phyloP scores from a whole-genome alignment of 1,140 invertebrate genomes.

The Bursaphelenchus mucronatus region DNA sequence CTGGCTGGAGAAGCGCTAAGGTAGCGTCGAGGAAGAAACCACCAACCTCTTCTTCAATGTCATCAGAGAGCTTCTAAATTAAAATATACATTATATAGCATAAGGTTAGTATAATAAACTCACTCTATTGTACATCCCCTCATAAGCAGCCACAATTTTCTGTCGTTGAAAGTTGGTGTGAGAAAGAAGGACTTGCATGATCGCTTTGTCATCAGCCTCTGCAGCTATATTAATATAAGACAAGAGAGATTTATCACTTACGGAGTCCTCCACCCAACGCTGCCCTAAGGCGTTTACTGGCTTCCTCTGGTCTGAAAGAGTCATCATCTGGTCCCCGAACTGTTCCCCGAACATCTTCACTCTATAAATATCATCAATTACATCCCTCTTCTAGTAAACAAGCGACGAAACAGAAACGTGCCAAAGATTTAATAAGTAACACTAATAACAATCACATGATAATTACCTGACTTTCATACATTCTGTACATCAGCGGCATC shows the following conservation, averaged over 20 bases:
- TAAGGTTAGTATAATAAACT: background rate
- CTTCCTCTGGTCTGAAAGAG: slow-evolving; percentile 48
- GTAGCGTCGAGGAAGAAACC: slow-evolving; percentile 45
- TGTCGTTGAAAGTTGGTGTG: slow-evolving; percentile 51
- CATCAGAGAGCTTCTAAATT: slow-evolving; percentile 39
- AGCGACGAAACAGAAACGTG: background rate
- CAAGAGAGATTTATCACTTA: slow-evolving; percentile 21
- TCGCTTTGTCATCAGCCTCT: slow-evolving; percentile 43
- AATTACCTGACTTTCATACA: slow-evolving; percentile 36
- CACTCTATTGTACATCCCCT: slow-evolving; percentile 42
- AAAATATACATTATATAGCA: background rate
- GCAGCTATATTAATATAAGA: slow-evolving; percentile 12
- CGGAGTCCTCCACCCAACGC: slow-evolving; percentile 41
- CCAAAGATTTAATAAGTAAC: background rate
- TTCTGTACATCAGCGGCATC: slow-evolving; percentile 44
- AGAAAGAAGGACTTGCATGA: slow-evolving; percentile 39
- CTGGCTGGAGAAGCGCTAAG: slow-evolving; percentile 37
- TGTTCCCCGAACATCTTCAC: slow-evolving; percentile 41
- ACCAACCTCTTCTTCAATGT: slow-evolving; percentile 47
- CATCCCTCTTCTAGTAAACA: background rate
- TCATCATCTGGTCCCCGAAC: slow-evolving; percentile 44
- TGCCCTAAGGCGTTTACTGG: slow-evolving; percentile 36
- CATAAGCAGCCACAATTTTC: slow-evolving; percentile 46
- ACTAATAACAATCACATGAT: background rate
- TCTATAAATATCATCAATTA: slow-evolving; percentile 14